Evolutionary conservation across 2,797 vertebrate genomes (phyloP).

Genomic region (Enteromius thamalakanensis): DNA sequence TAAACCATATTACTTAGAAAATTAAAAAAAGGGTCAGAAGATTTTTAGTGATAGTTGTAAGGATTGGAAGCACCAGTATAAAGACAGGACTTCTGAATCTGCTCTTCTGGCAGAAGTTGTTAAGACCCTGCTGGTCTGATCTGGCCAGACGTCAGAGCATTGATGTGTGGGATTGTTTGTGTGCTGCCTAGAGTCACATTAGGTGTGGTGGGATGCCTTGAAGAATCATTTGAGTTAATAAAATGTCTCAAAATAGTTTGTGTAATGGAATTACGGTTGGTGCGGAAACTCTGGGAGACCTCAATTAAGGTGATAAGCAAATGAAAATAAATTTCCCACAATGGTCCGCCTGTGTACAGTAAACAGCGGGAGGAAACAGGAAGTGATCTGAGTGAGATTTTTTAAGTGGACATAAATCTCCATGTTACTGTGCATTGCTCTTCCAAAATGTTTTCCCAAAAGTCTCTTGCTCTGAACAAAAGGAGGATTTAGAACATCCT

Average conservation of each 20-base stretch:
- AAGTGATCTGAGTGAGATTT: conserved; percentile 67
- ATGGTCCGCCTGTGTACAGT: conserved; percentile 67
- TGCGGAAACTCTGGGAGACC: conserved; percentile 67
- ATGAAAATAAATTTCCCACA: conserved; percentile 75
- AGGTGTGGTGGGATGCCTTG: conserved; percentile 53
- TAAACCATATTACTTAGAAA: not conserved
- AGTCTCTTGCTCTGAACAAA: conserved; percentile 59
- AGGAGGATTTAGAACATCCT: conserved; percentile 62
- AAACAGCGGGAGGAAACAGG: conserved; percentile 74
- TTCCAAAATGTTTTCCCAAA: conserved; percentile 34
- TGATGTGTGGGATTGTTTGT: conserved; percentile 45
- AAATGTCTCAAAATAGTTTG: conserved; percentile 79
- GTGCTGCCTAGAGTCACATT: conserved; percentile 54
- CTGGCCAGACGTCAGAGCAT: conserved; percentile 43
- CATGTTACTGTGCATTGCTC: conserved; percentile 57
- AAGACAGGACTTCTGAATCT: conserved; percentile 27
- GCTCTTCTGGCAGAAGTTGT: conserved; percentile 50
- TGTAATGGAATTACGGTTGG: conserved; percentile 73
- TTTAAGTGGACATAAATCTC: conserved; percentile 65
- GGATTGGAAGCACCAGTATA: not conserved
- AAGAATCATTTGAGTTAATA: conserved; percentile 76
- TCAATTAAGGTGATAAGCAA: conserved; percentile 80
- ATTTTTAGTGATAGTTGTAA: not conserved
- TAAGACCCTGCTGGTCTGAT: conserved; percentile 48
- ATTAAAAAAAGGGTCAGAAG: not conserved